Conservation (phyloP, 2,797 vertebrate species). For the Acomys russatus region DNA sequence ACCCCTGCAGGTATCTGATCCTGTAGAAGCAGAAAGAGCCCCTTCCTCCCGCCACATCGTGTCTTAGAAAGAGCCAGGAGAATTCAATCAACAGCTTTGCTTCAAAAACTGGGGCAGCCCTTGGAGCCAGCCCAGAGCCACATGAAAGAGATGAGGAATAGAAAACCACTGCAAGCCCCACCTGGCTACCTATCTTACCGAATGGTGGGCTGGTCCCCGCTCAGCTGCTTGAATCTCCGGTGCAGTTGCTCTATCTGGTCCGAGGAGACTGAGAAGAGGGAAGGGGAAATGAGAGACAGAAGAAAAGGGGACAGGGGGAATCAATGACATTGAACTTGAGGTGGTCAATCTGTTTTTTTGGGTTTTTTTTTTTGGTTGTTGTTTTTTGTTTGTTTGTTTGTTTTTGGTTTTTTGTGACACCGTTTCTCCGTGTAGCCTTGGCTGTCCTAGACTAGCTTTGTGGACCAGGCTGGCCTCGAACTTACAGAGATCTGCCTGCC, state of each 20-base stretch:
- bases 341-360: too few relatives aligned
- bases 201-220: conserved; percentile 92
- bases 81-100: background rate
- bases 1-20: background rate
- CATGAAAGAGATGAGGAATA: background rate
- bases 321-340: background rate
- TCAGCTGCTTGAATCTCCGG: conserved; percentile 94
- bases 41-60: background rate
- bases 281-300: background rate
- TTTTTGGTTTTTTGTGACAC: too few relatives aligned
- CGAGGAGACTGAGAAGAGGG: conserved; percentile 90
- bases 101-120: background rate
- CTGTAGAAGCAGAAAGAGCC: background rate
- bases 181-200: conserved; percentile 88
- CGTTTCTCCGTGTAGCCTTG: too few relatives aligned
- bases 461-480: too few relatives aligned
- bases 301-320: background rate
- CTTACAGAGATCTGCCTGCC: too few relatives aligned
- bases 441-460: too few relatives aligned
- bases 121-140: background rate
- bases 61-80: background rate
- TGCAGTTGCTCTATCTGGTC: conserved; percentile 96
- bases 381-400: too few relatives aligned
- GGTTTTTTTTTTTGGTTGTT: too few relatives aligned
- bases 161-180: rapidly evolving